Conservation (phyloP, 1,140 invertebrate genomes). For the Temnothorax nylanderi region DNA sequence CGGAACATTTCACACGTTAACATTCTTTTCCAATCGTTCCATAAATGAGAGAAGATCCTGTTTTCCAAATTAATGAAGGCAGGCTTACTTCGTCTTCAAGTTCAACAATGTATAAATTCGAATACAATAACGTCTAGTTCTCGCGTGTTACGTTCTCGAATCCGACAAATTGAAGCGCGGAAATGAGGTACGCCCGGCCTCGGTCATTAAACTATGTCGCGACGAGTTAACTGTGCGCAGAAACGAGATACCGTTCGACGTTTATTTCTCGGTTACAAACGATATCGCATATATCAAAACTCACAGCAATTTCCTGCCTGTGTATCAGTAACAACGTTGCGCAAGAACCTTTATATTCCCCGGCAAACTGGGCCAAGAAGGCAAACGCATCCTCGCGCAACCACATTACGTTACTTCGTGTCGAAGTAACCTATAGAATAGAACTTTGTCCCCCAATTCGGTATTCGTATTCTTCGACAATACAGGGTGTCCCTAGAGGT, state of each 20-base stretch:
- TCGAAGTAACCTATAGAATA: constrained; percentile 31
- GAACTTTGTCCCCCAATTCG: constrained; percentile 51
- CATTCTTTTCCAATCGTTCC: background rate
- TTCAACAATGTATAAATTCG: background rate
- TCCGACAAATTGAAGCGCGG: constrained; percentile 33
- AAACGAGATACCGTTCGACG: constrained; percentile 14
- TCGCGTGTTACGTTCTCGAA: background rate
- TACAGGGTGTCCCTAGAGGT: background rate
- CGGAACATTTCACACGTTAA: background rate
- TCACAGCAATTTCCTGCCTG: constrained; percentile 66
- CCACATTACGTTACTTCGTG: constrained; percentile 51
- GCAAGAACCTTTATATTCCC: constrained; percentile 58
- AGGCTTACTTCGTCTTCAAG: background rate
- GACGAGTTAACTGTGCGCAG: constrained; percentile 32
- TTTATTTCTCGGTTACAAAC: constrained; percentile 30
- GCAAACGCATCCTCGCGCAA: constrained; percentile 46
- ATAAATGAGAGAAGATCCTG: background rate
- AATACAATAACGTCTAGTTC: constrained; percentile 16
- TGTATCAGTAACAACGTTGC: constrained; percentile 52
- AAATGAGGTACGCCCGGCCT: constrained; percentile 38
- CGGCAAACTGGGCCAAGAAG: constrained; percentile 43
- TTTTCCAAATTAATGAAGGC: background rate
- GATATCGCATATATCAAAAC: constrained; percentile 63
- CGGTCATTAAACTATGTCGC: constrained; percentile 38
- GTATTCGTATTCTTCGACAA: constrained; percentile 7